These are phyloP conservation scores for Xyrichtys novacula DNA, from an alignment of 2,797 vertebrate species.

Conservation along the genomic window DNA sequence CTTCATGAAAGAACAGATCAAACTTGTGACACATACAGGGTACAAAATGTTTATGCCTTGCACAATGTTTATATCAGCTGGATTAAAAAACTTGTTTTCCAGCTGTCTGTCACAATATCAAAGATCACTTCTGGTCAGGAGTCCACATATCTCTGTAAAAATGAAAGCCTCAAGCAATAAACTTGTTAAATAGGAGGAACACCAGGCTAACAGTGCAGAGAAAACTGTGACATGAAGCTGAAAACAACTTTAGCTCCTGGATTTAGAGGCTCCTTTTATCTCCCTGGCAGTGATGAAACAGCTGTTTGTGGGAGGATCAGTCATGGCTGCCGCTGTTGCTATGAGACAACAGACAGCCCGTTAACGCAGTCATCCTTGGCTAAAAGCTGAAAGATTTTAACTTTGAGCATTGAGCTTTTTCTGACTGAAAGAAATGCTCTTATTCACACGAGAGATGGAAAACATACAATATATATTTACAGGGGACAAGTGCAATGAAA, in stretches of 20 bases:
- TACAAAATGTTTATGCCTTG: slow-evolving; percentile 4
- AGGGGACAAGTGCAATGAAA: slow-evolving; percentile 17
- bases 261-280: slow-evolving; percentile 36
- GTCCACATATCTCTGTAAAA: background rate
- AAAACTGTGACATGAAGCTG: slow-evolving; percentile 26
- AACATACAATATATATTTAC: background rate
- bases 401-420: slow-evolving; percentile 4
- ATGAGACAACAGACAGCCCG: slow-evolving; percentile 45
- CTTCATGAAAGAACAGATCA: background rate
- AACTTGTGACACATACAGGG: background rate
- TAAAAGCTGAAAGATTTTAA: slow-evolving; percentile 49
- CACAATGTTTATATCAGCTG: slow-evolving; percentile 9
- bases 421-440: slow-evolving; percentile 9
- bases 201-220: background rate
- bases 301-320: slow-evolving; percentile 33
- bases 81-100: slow-evolving; percentile 1
- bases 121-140: background rate
- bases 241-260: slow-evolving; percentile 42
- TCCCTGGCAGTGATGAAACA: slow-evolving; percentile 22
- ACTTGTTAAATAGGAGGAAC: background rate
- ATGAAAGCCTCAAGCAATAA: background rate
- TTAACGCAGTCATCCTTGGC: slow-evolving; percentile 22
- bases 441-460: slow-evolving; percentile 14
- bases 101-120: slow-evolving; percentile 9
- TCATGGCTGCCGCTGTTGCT: slow-evolving; percentile 51